A percentile compares a stretch with the other conserved stretches of the same genome.
phyloP scores from a whole-genome alignment of 2,888 invertebrate genomes.

The Yponomeuta cagnagella region DNA sequence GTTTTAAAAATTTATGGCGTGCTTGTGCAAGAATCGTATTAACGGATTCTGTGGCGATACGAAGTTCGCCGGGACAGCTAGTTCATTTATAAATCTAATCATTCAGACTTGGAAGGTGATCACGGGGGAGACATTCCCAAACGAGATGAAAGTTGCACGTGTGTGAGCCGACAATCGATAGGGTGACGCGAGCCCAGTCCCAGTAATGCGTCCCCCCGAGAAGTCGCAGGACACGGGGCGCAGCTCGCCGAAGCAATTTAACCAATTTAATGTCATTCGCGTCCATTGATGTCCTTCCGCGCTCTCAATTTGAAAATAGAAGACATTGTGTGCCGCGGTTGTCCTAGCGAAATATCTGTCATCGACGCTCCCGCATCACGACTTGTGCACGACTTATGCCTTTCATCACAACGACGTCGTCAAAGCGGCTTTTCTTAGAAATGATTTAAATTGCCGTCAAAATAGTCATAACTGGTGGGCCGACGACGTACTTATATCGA shows the following conservation, averaged over 20 bases:
- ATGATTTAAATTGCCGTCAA: slow-evolving; percentile 56
- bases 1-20: too few relatives aligned
- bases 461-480: slow-evolving; percentile 35
- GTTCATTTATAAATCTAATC: neutral
- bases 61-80: too few relatives aligned
- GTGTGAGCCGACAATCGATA: slow-evolving; percentile 38
- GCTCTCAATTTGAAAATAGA: slow-evolving; percentile 70
- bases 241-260: slow-evolving; percentile 67
- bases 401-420: slow-evolving; percentile 9
- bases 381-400: neutral
- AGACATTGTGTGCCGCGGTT: slow-evolving; percentile 47
- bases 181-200: slow-evolving; percentile 25
- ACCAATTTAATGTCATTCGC: slow-evolving; percentile 72
- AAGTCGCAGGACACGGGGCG: slow-evolving; percentile 43
- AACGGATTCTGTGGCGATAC: too few relatives aligned
- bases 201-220: slow-evolving; percentile 47
- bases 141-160: slow-evolving; percentile 9
- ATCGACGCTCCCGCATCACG: neutral
- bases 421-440: slow-evolving; percentile 36
- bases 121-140: neutral
- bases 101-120: neutral
- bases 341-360: slow-evolving; percentile 34
- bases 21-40: too few relatives aligned
- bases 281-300: slow-evolving; percentile 65
- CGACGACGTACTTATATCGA: slow-evolving; percentile 55